phyloP scores from a whole-genome alignment of 2,888 invertebrate species.

The Pheosia tremula region DNA sequence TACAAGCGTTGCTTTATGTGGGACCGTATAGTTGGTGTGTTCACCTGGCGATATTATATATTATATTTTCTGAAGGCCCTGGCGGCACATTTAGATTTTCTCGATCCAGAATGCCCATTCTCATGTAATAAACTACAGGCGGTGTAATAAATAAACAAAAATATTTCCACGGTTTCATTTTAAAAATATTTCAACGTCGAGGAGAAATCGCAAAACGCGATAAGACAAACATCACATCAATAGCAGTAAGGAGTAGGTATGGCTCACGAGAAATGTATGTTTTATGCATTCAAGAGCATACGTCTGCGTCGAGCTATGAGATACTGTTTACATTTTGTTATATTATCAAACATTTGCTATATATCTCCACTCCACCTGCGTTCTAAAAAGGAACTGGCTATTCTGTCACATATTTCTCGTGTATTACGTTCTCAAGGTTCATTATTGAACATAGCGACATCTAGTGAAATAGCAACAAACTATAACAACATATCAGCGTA shows the following conservation, averaged over 20 bases:
- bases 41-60: too few relatives aligned
- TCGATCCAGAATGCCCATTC: too few relatives aligned
- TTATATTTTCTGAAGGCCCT: too few relatives aligned
- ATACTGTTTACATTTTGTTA: conserved; percentile 6
- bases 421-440: not conserved
- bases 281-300: conserved; percentile 4
- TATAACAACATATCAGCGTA: not conserved
- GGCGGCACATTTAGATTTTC: too few relatives aligned
- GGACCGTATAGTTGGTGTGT: too few relatives aligned
- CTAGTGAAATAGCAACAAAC: not conserved
- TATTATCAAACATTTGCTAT: conserved; percentile 5
- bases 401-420: not conserved
- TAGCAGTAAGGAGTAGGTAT: not conserved
- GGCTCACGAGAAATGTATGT: conserved; percentile 4
- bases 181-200: not conserved
- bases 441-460: not conserved
- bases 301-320: not conserved
- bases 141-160: not conserved
- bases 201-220: not conserved
- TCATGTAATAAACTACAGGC: not conserved
- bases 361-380: not conserved
- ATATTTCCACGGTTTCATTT: not conserved
- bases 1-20: too few relatives aligned
- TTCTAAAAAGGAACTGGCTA: not conserved
- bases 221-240: conserved; percentile 4